Percentiles rank a stretch among this genome's conserved stretches.
Evolutionary conservation across 2,888 invertebrate genomes (phyloP).

Genomic region (Caradrina kadenii): DNA sequence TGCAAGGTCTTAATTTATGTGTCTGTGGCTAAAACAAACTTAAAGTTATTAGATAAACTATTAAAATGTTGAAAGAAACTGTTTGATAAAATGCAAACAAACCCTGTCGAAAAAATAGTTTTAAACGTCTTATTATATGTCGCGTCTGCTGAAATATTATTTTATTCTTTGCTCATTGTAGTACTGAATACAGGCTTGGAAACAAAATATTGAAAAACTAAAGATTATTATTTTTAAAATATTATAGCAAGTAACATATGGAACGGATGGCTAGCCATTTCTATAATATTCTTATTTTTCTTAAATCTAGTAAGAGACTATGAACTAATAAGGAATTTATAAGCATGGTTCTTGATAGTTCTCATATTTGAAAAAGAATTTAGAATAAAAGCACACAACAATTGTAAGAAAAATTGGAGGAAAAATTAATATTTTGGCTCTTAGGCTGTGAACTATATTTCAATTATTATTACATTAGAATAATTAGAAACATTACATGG

Average conservation of each 20-base stretch:
- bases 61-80: neutral
- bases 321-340: neutral
- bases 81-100: neutral
- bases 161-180: neutral
- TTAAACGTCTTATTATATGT: neutral
- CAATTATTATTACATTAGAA: too few relatives aligned
- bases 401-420: too few relatives aligned
- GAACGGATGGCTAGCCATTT: rapidly evolving
- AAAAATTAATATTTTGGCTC: too few relatives aligned
- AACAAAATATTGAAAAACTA: rapidly evolving
- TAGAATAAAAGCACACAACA: too few relatives aligned
- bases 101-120: neutral
- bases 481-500: too few relatives aligned
- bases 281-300: neutral
- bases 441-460: too few relatives aligned
- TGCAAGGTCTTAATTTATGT: conserved; percentile 50
- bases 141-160: conserved; percentile 13
- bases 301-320: neutral
- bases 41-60: neutral
- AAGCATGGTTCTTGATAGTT: too few relatives aligned
- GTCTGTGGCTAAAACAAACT: neutral
- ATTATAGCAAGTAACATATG: conserved; percentile 1
- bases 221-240: conserved; percentile 3
- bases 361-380: too few relatives aligned
- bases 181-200: neutral